These are phyloP conservation scores for Cristatella mucedo DNA, from an alignment of 2,888 invertebrate genomes.

Conservation along the genomic window DNA sequence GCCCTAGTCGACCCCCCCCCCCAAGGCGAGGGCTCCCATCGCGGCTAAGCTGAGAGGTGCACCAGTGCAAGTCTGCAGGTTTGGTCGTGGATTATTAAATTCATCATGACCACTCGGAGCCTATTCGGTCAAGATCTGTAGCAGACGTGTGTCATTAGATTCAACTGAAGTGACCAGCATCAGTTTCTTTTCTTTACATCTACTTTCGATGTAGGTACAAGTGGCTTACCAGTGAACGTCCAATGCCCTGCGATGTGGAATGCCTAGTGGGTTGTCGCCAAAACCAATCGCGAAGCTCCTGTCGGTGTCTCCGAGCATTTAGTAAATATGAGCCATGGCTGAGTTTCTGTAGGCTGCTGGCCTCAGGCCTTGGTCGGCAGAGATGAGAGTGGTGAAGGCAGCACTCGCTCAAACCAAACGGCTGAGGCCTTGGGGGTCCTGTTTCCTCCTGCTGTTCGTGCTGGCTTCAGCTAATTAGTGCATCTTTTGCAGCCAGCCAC, in stretches of 20 bases:
- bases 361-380: not conserved
- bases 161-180: no score
- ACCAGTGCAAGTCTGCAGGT: no score
- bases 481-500: no score
- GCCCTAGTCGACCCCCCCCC: no score
- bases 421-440: not conserved
- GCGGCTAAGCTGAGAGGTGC: no score
- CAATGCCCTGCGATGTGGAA: slow-evolving; percentile 24
- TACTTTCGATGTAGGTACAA: not conserved
- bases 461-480: no score
- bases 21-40: no score
- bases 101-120: slow-evolving; percentile 20
- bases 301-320: slow-evolving; percentile 15
- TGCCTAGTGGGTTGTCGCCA: slow-evolving; percentile 20
- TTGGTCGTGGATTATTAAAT: slow-evolving; percentile 17
- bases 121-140: slow-evolving; percentile 23
- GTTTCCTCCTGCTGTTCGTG: no score
- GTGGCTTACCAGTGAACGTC: slow-evolving; percentile 11
- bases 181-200: not conserved
- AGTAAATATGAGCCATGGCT: not conserved
- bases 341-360: not conserved
- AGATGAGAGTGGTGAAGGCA: not conserved
- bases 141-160: no score
- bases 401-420: not conserved
- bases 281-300: slow-evolving; percentile 22